These are phyloP conservation scores for Seriola aureovittata DNA, from an alignment of 2,113 vertebrate genomes.

Conservation along the genomic window DNA sequence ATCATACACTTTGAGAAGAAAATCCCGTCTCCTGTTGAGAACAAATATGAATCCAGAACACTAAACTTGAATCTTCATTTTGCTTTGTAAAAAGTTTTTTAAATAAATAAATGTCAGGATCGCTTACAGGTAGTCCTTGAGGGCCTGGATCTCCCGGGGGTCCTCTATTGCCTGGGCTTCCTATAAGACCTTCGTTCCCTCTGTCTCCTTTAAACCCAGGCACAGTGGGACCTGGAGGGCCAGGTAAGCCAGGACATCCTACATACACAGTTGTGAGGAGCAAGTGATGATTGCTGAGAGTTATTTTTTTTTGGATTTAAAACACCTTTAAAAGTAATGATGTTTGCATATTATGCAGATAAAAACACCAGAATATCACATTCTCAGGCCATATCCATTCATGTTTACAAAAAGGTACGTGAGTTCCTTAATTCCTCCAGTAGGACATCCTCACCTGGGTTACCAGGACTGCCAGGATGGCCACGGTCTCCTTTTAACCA, in stretches of 20 bases:
- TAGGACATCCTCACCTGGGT: conserved; percentile 61
- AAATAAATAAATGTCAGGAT: not conserved
- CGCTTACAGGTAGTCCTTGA: conserved; percentile 61
- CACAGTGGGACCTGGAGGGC: conserved; percentile 48
- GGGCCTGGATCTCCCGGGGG: conserved; percentile 61
- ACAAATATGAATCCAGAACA: not conserved
- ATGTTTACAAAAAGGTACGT: not conserved
- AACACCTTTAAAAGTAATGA: not conserved
- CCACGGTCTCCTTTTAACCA: conserved; percentile 85
- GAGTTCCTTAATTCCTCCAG: not conserved
- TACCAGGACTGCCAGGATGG: conserved; percentile 75
- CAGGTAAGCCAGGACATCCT: conserved; percentile 65
- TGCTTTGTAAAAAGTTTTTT: not conserved
- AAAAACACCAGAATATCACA: not conserved
- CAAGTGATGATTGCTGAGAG: not conserved
- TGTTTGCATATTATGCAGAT: not conserved
- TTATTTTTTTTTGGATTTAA: not conserved
- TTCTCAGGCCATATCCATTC: not conserved
- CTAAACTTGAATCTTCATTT: not conserved
- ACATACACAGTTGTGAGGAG: not conserved
- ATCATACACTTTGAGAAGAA: not conserved
- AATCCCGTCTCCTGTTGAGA: not conserved
- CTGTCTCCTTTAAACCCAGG: conserved; percentile 59
- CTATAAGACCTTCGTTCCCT: conserved; percentile 58
- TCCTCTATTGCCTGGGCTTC: conserved; percentile 50